Percentiles rank a stretch among this genome's conserved stretches.
Evolutionary conservation across 1,140 invertebrate species (phyloP).

Genomic region (Araneus ventricosus): DNA sequence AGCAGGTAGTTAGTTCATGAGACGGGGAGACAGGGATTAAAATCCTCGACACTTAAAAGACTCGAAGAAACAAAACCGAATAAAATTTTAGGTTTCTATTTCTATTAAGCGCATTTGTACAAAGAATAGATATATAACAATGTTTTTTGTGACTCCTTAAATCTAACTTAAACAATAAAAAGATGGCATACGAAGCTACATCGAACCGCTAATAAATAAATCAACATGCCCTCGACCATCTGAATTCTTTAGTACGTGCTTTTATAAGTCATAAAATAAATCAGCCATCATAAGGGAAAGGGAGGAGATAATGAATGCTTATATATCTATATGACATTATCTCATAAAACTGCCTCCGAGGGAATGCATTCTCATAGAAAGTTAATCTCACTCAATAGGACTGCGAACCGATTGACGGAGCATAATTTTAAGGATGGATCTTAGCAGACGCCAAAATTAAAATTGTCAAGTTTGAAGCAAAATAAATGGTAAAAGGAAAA

Average conservation of each 20-base stretch:
- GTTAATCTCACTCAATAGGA: background rate
- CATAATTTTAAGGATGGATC: background rate
- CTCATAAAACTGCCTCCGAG: constrained; percentile 38
- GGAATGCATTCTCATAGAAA: background rate
- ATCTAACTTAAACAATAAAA: constrained; percentile 10
- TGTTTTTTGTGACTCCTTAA: constrained; percentile 1
- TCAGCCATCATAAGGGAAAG: constrained; percentile 44
- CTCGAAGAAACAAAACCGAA: background rate
- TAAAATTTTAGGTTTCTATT: background rate
- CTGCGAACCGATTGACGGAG: background rate
- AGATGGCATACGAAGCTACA: background rate
- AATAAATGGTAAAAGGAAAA: background rate
- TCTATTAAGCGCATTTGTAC: background rate
- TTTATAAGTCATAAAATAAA: constrained; percentile 62
- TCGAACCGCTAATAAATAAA: constrained; percentile 38
- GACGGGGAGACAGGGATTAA: background rate
- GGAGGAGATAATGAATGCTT: constrained; percentile 55
- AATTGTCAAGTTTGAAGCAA: background rate
- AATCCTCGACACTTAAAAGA: background rate
- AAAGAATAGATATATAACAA: background rate
- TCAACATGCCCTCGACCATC: constrained; percentile 19
- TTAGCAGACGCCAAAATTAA: background rate
- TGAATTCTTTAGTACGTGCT: constrained; percentile 31
- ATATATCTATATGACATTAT: constrained; percentile 5
- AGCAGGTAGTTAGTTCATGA: background rate